Base-by-base conservation (phyloP, 2,797 vertebrate species). In the Falco biarmicus region DNA sequence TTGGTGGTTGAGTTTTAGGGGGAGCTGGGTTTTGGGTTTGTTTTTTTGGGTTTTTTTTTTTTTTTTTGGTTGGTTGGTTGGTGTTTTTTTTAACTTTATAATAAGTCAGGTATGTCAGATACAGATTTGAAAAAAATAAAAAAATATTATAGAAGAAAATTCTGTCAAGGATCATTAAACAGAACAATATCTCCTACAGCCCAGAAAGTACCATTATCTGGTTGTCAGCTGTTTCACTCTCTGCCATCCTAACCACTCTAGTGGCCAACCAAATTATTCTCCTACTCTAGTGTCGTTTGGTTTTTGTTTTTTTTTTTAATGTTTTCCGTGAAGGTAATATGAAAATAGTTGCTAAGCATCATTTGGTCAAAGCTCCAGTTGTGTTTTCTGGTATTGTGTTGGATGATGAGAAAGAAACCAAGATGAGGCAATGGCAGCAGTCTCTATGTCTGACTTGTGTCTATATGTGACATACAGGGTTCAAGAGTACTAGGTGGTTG, bases 231-330 rank as follows among this genome's bases (percentile, higher is more conserved):
- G 11, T 76, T 90, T 87, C 24, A 20, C 9, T 28, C 18, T 74
- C 21, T 56, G 11, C 24, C 29, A 25, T 68, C 54, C 8, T 18
- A 87, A 68, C 31, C 13, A 31, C 61, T 51, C 10, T 13, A 54
- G 20, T 51, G 13, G 18, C 29, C 18, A 60, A 20, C 16, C 14
- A 47, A 51, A 68, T 91, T 64, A 32, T 82, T 93, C 15, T 78
- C 4, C 11, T 64, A 2, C 39, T 65, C 1, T 0, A 2, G 7
- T 39, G 10, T 37, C 11, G 37, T 37, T 37, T 37, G 37, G 37
- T 37, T 37, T 37, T 37, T 10, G 37, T 37, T 37, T 37, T 37
- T 37, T 37, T 37, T 37, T 37, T 37, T 37, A 37, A 37, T 37
- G 19, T 43, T 79, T 88, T 79, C 26, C 76, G 9, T 73, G 53